Evolutionary conservation across 1,140 invertebrate genomes (phyloP), one percentile per base, ranked within the genome.

Genomic region (Drosophila lacteicornis): DNA sequence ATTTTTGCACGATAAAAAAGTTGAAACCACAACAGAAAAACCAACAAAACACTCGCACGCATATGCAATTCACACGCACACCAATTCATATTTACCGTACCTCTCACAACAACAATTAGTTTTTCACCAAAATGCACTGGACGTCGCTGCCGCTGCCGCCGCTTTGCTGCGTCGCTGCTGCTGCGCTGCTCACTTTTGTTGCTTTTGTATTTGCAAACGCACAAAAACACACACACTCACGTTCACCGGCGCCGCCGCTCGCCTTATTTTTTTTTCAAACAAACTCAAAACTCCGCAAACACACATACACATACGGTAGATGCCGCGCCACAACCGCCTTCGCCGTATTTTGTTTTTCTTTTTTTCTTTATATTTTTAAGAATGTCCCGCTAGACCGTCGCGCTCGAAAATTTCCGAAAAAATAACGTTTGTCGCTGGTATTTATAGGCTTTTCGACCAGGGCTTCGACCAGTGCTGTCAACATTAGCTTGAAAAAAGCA

Each of bases 61-160:
- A 51, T 33, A 51, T 17, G 27, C n/a, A n/a, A 57, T 7, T 50
- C 55, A 68, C 25, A 56, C 43, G 60, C 27, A 51, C 50, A 59
- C 43, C 56, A 30, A 50, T 25, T 17, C 19, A 56, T 19, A 40
- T 47, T 40, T 58, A 71, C 45, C 70, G 69, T 86, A 87, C 84
- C 83, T 86, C 76, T 86, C 67, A 45, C 84, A 76, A 66, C 65
- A 83, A 87, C 83, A 75, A 75, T 51, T 79, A 53, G 53, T 69
- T 46, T 55, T 57, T 59, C 47, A 61, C 49, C 45, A 66, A 68
- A 85, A 68, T 87, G 82, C 82, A 84, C 71, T 78, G 76, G 61
- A 55, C 50, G 61, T 61, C 46, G 57, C 56, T 65, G 50, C 71
- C 59, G 55, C 51, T 30, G 30, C 19, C 60, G 40, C 59, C 58